These are phyloP conservation scores for Tachycineta bicolor DNA, from an alignment of 2,113 vertebrate species.

Conservation along the genomic window DNA sequence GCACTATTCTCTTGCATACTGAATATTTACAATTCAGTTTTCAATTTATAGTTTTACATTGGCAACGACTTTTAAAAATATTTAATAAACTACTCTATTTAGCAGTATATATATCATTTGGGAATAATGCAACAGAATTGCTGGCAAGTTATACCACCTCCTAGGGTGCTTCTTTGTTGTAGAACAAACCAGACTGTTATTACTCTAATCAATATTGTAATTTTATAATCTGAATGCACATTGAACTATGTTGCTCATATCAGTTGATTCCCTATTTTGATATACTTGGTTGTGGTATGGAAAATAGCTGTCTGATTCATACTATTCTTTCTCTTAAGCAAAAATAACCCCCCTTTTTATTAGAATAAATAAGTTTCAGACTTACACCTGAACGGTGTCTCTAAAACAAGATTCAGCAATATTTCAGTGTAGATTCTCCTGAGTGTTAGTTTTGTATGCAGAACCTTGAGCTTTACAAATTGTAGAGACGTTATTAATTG, in stretches of 20 bases:
- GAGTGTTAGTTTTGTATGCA: neutral
- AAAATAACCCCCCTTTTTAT: neutral
- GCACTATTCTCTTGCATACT: neutral
- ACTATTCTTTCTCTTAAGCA: neutral
- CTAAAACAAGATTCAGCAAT: neutral
- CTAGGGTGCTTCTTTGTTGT: neutral
- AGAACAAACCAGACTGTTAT: neutral
- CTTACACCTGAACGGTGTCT: neutral
- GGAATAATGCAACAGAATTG: neutral
- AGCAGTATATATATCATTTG: neutral
- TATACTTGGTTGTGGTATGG: neutral
- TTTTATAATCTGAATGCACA: neutral
- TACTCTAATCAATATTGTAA: neutral
- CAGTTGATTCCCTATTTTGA: neutral
- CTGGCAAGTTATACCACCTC: neutral
- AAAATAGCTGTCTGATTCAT: neutral
- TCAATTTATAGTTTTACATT: neutral
- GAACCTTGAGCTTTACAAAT: neutral
- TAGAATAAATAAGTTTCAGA: neutral
- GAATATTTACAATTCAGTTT: constrained; percentile 18
- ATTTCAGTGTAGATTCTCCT: neutral
- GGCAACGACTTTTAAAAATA: constrained; percentile 4
- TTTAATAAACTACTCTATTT: constrained; percentile 18
- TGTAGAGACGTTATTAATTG: neutral
- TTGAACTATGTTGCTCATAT: fast-evolving